Base-by-base conservation (phyloP, 2,797 vertebrate species). In the Betta splendens region DNA sequence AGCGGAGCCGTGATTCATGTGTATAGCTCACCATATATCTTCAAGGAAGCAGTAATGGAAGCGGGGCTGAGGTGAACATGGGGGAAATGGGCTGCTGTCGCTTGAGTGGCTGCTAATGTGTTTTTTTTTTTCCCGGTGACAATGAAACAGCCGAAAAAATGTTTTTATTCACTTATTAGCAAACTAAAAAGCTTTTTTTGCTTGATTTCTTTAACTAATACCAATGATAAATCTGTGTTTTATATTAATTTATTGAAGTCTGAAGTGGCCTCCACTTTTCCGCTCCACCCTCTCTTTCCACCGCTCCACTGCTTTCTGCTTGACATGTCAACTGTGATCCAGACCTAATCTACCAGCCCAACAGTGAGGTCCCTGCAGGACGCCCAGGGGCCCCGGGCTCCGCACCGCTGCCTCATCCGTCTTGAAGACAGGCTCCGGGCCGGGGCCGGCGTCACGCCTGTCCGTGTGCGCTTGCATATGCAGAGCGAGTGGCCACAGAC, bases 301-400 rank as follows among this genome's bases (percentile, higher is more conserved):
- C 62, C 49, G 52, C 36, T 54, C 65, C 68, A 32, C 59, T 63
- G 43, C 73, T 81, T 81, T 82, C 59, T 68, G 60, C 73, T 28
- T 63, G 74, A 62, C 49, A 68, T 72, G 89, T 91, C 90, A 90
- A 69, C 82, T 84, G 77, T 81, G 84, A 92, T 92, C 83, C 84
- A 77, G 66, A 84, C 65, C 83, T 90, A 90, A 92, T 91, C 86
- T 79, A 91, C 86, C 89, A 92, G 78, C 59, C 80, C 75, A 48
- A 69, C 75, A 73, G 75, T 73, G 56, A 62, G 77, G 78, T 84
- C 83, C 78, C 85, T 64, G 78, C 74, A 80, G 86, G 82, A 70
- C 78, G 64, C 64, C 69, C 15, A 28, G 47, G 75, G 85, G 75
- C 66, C 81, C 72, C 43, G 46, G 79, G 77, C 75, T 75, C 44